Conservation (phyloP, 2,888 invertebrate species). For the Leptarthrus brevirostris region DNA sequence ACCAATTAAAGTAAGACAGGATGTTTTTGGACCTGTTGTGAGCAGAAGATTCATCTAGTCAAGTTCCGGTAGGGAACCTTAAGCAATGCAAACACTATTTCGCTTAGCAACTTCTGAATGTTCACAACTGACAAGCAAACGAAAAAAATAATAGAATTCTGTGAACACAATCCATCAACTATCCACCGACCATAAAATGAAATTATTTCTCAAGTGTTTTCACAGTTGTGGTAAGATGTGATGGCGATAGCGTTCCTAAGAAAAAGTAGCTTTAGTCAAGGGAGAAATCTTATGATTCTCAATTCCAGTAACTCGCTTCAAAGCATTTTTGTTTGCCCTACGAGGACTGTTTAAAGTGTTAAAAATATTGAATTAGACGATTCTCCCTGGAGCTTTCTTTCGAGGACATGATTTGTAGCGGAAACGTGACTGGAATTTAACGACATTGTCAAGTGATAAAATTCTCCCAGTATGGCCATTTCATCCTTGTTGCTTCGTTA, state of each 20-base stretch:
- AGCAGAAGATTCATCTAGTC: no score
- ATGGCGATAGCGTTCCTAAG: neutral
- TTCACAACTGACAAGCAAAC: no score
- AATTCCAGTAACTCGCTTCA: neutral
- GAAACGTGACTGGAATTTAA: slow-evolving; percentile 16
- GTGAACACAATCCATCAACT: slow-evolving; percentile 36
- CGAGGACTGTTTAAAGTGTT: slow-evolving; percentile 24
- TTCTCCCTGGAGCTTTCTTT: slow-evolving; percentile 4
- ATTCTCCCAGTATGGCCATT: no score
- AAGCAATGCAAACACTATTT: no score
- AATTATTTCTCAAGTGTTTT: slow-evolving; percentile 36
- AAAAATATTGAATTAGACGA: slow-evolving; percentile 35
- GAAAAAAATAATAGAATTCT: neutral
- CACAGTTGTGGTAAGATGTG: slow-evolving; percentile 8
- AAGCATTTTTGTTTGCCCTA: slow-evolving; percentile 17
- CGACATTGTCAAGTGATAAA: no score
- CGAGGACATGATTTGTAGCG: slow-evolving; percentile 29
- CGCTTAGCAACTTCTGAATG: no score
- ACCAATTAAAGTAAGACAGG: no score
- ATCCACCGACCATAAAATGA: slow-evolving; percentile 43
- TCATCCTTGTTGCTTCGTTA: no score
- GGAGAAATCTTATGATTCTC: neutral
- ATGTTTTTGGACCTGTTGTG: no score
- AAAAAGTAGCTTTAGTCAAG: no score
- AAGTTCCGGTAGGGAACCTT: no score